phyloP scores from a whole-genome alignment of 2,888 invertebrate genomes.

The Eristalis arbustorum region DNA sequence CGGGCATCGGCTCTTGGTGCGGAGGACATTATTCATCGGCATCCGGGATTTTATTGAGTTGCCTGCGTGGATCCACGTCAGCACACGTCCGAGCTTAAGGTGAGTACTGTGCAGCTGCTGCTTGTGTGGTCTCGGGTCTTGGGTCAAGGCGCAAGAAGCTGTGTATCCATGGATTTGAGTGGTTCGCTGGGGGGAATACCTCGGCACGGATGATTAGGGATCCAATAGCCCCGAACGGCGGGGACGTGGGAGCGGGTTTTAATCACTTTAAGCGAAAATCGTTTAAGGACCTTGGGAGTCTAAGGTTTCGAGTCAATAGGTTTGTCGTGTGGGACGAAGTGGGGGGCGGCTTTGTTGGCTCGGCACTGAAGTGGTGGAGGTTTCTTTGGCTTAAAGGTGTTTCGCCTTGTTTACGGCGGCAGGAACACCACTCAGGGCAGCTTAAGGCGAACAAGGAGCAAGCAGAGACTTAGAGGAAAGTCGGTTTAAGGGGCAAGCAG shows the following conservation, averaged over 20 bases:
- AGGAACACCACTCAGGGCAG: too few species aligned
- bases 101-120: constrained; percentile 40
- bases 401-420: too few species aligned
- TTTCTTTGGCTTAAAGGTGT: too few species aligned
- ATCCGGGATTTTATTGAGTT: constrained; percentile 64
- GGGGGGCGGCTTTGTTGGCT: neutral
- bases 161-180: neutral
- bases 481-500: too few species aligned
- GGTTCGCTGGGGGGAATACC: neutral
- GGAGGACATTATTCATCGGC: constrained; percentile 45
- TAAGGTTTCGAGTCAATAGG: neutral
- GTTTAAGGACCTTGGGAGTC: neutral
- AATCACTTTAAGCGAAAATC: constrained; percentile 13
- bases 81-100: constrained; percentile 50
- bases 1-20: constrained; percentile 35
- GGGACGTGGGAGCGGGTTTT: neutral
- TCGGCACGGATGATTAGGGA: neutral
- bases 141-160: neutral
- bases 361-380: too few species aligned
- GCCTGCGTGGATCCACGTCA: constrained; percentile 48
- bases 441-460: too few species aligned
- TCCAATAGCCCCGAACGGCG: neutral
- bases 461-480: too few species aligned
- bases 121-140: neutral
- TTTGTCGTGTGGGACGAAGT: neutral